These are phyloP conservation scores for Verasper variegatus DNA, from an alignment of 2,113 vertebrate species.

Conservation along the genomic window DNA sequence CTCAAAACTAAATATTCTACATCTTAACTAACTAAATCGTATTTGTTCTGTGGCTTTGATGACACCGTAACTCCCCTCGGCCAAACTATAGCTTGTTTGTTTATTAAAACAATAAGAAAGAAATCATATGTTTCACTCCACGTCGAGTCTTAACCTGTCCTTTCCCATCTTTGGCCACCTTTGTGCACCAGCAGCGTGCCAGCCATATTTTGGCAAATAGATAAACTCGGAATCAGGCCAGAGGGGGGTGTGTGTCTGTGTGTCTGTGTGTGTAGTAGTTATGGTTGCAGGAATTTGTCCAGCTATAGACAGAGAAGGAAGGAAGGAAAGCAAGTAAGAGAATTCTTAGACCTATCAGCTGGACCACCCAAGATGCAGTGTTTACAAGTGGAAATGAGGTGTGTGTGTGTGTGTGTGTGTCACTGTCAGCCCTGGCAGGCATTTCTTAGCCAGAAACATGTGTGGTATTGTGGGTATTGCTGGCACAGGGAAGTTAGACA, in stretches of 20 bases:
- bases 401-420: not conserved
- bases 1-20: not conserved
- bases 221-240: constrained; percentile 44
- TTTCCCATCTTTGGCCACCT: constrained; percentile 21
- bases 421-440: constrained; percentile 25
- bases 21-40: constrained; percentile 4
- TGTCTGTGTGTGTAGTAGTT: not conserved
- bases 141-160: constrained; percentile 29
- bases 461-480: constrained; percentile 55
- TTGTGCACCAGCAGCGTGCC: constrained; percentile 28
- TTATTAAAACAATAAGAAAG: constrained; percentile 38
- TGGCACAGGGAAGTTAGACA: constrained; percentile 65
- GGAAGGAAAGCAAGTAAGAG: constrained; percentile 25
- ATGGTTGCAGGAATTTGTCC: not conserved
- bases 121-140: constrained; percentile 24
- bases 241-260: too few relatives aligned
- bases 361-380: constrained; percentile 65
- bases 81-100: constrained; percentile 6
- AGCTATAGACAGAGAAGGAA: constrained; percentile 7
- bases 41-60: constrained; percentile 27
- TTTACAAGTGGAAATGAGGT: not conserved
- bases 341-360: constrained; percentile 49
- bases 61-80: not conserved
- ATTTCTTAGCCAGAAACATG: constrained; percentile 35
- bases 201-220: not conserved